phyloP scores from a whole-genome alignment of 2,113 vertebrate species.

The Semicossyphus pulcher region DNA sequence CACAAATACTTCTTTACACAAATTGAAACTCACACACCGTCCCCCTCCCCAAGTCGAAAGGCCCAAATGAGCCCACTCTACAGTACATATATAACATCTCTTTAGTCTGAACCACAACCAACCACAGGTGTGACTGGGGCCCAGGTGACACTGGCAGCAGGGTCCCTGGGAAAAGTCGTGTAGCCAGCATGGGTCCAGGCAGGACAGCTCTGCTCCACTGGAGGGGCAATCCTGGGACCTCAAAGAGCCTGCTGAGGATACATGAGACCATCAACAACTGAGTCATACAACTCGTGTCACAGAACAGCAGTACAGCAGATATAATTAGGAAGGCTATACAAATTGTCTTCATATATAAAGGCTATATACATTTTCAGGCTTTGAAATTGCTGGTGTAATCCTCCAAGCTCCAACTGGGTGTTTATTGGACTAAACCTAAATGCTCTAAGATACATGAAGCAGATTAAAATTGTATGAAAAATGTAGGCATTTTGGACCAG shows the following conservation, averaged over 20 bases:
- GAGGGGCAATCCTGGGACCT: constrained; percentile 89
- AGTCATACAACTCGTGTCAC: background rate
- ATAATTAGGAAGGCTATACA: too few species aligned
- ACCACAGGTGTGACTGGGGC: constrained; percentile 87
- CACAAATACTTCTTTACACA: background rate
- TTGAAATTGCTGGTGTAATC: background rate
- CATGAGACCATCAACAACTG: background rate
- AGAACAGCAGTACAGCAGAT: background rate
- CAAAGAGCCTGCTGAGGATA: constrained; percentile 81
- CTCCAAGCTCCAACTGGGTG: background rate
- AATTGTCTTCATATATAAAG: background rate
- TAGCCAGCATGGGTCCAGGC: constrained; percentile 87
- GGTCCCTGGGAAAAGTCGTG: constrained; percentile 82
- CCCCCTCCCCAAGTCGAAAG: too few species aligned
- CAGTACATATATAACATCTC: background rate
- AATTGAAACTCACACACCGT: background rate
- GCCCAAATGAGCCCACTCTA: background rate
- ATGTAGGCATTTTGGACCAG: constrained; percentile 10
- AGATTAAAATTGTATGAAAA: too few species aligned
- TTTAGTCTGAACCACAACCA: constrained; percentile 54
- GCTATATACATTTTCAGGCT: background rate
- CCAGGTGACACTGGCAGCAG: constrained; percentile 88
- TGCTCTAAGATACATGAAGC: too few species aligned
- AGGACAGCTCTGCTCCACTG: constrained; percentile 90
- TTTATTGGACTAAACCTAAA: too few species aligned